Evolutionary conservation across 2,797 vertebrate genomes (phyloP).

Genomic region (Rhynchotus rufescens): DNA sequence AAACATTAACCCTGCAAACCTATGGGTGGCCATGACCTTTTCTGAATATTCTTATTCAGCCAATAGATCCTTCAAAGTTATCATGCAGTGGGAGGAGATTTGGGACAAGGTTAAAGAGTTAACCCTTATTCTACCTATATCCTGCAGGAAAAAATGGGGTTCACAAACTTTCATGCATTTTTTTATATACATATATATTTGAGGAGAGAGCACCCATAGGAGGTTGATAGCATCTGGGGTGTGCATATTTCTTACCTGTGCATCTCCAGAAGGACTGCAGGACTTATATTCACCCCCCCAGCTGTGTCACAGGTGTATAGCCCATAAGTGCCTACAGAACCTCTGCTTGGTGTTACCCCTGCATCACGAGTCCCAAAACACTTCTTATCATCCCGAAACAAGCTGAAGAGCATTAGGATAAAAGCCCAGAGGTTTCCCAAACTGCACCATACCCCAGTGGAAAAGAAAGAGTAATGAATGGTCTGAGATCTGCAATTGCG

Average conservation of each 20-base stretch:
- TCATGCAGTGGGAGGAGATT: neutral
- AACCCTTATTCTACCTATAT: neutral
- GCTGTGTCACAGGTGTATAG: neutral
- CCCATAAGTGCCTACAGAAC: neutral
- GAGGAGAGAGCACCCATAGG: neutral
- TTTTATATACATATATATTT: neutral
- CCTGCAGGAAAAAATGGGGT: neutral
- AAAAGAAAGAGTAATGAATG: neutral
- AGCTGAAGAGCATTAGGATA: neutral
- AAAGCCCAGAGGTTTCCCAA: neutral
- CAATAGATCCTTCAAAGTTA: neutral
- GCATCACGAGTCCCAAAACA: fast-evolving
- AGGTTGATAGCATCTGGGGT: neutral
- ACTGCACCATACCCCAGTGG: neutral
- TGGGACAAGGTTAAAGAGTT: neutral
- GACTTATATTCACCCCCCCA: neutral
- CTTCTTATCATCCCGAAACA: neutral
- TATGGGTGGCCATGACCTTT: neutral
- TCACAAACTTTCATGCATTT: neutral
- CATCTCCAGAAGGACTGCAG: neutral
- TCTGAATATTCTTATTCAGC: neutral
- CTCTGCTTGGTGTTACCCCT: neutral
- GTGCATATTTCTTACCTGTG: neutral
- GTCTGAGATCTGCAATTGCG: neutral
- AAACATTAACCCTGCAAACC: slow-evolving; percentile 13